Conservation (phyloP, 2,797 vertebrate genomes). For the Macropodus opercularis region DNA sequence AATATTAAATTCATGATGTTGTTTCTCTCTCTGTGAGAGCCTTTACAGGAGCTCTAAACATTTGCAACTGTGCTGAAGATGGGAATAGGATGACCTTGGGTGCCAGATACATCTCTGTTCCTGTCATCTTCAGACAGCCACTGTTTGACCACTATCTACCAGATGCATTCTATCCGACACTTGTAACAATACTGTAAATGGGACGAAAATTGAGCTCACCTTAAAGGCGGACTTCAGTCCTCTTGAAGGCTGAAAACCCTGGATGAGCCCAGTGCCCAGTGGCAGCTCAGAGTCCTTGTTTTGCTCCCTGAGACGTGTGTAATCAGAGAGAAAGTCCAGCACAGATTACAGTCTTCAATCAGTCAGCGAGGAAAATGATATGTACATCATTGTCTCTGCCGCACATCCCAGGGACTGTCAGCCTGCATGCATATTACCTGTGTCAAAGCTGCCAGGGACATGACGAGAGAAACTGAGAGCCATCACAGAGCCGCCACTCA, state of each 20-base stretch:
- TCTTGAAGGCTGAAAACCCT: constrained; percentile 84
- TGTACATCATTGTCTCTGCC: constrained; percentile 85
- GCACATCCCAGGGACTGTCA: constrained; percentile 77
- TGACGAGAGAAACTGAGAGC: constrained; percentile 81
- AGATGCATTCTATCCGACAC: constrained; percentile 79
- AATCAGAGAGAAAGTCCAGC: constrained; percentile 86
- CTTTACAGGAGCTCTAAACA: constrained; percentile 49
- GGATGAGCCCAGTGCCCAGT: constrained; percentile 81
- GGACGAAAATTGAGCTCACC: constrained; percentile 86
- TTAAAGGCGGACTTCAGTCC: constrained; percentile 81
- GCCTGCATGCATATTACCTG: constrained; percentile 84
- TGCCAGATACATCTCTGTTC: constrained; percentile 72
- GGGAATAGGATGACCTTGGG: constrained; percentile 79
- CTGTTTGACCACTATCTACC: constrained; percentile 78
- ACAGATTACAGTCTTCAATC: constrained; percentile 90
- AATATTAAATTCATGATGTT: constrained; percentile 57
- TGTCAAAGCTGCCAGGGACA: constrained; percentile 84
- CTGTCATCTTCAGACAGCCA: constrained; percentile 74
- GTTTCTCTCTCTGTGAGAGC: constrained; percentile 49
- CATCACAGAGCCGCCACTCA: constrained; percentile 81
- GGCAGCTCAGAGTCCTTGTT: constrained; percentile 83
- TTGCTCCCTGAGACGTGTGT: constrained; percentile 83
- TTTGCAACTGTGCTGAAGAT: constrained; percentile 45
- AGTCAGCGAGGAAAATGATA: constrained; percentile 87
- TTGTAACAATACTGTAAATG: constrained; percentile 83